Evolutionary conservation across 2,113 vertebrate species (phyloP), one percentile per base, ranked within the genome.

Genomic region (Pterocles burchelli): DNA sequence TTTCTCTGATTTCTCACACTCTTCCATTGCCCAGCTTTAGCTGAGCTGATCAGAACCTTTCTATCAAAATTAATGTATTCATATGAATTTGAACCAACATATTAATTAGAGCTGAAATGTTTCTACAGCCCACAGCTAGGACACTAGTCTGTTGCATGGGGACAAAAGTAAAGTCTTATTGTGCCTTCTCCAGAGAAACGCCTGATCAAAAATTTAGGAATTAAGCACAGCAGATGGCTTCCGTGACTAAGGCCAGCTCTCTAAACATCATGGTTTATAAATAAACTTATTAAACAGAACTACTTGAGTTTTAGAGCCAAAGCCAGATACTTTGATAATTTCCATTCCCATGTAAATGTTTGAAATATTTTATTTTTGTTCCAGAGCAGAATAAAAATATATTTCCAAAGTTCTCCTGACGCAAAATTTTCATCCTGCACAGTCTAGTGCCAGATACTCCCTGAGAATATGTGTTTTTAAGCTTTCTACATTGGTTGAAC

Each of bases 221-320:
- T 87, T 77, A 92, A 89, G 57, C 18, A 52, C 20, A 90, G 79
- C 93, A 93, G 86, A 93, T 90, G 95, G 80, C 52, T 95, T 86
- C 55, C 48, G 65, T 93, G 84, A 89, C 61, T 95, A 95, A 95
- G 91, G 73, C 68, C 51, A 90, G 10, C 55, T 87, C 83, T 86
- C 43, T 59, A 81, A 93, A 57, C 29, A 84, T 77, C 68, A 31
- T 45, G 45, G 29, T 38, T 92, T 96, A 93, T 90, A 95, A 96
- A 95, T 93, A 92, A 41, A 85, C 66, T 77, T 93, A 94, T 93
- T 96, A 89, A 95, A 92, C 28, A 89, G 54, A 95, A 91, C 49
- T 89, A 36, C 52, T 89, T 87, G 38, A 49, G 25, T 87, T 74
- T 89, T 82, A 34, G 48, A 92, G 65, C 26, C 34, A 87, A 72